Conservation (phyloP, 2,888 invertebrate genomes). For the Drosophila histrio region DNA sequence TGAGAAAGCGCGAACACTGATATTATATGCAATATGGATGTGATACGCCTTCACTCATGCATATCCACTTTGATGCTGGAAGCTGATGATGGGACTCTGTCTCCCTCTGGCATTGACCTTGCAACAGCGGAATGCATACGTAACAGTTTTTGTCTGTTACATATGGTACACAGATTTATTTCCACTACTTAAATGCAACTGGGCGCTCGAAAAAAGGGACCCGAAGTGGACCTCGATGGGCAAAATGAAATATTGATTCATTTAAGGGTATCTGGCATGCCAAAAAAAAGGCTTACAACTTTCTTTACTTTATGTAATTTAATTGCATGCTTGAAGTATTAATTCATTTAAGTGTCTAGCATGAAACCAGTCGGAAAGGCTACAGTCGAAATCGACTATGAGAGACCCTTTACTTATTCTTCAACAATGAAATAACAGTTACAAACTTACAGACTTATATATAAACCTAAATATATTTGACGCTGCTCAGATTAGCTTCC, state of each 20-base stretch:
- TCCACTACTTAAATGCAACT: slow-evolving; percentile 49
- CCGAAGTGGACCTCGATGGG: not conserved
- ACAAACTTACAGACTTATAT: no score
- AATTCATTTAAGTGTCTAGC: no score
- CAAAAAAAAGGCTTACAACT: slow-evolving; percentile 47
- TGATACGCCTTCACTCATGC: slow-evolving; percentile 53
- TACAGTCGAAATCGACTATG: no score
- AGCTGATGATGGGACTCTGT: slow-evolving; percentile 34
- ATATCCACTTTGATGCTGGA: slow-evolving; percentile 23
- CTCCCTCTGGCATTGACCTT: slow-evolving; percentile 55
- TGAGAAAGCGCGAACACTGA: slow-evolving; percentile 4
- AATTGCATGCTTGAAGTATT: no score
- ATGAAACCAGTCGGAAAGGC: no score
- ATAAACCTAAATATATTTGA: no score
- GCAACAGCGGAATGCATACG: slow-evolving; percentile 43
- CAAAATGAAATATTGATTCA: slow-evolving; percentile 72
- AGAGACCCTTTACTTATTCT: no score
- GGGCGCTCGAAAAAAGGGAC: slow-evolving; percentile 9
- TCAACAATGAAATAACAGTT: no score
- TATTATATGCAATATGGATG: slow-evolving; percentile 48
- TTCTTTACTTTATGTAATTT: no score
- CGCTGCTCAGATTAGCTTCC: no score
- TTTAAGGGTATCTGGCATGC: slow-evolving; percentile 36
- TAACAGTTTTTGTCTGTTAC: slow-evolving; percentile 25
- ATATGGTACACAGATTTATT: slow-evolving; percentile 59